A percentile compares a stretch with the other conserved stretches of the same genome.
Conservation (phyloP, 2,888 invertebrate species). For the Noctua janthina region DNA sequence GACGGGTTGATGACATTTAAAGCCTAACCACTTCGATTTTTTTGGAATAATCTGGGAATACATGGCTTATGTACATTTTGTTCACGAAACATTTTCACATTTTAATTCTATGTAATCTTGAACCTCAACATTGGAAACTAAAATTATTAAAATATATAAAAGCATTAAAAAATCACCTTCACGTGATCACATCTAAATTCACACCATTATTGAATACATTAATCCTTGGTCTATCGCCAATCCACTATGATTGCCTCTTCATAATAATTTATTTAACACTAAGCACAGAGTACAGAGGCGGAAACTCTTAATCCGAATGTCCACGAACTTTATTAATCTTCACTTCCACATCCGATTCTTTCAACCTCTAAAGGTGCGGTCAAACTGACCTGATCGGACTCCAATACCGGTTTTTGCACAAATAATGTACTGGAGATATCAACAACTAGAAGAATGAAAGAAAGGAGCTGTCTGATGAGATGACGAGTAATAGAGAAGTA, state of each 20-base stretch:
- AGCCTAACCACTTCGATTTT: neutral
- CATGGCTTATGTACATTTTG: too few relatives aligned
- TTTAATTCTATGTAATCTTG: neutral
- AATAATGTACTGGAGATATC: neutral
- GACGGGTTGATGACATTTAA: too few relatives aligned
- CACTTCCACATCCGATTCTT: neutral
- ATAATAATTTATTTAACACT: neutral
- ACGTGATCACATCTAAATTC: neutral
- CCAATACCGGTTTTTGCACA: neutral
- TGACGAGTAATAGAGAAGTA: too few relatives aligned
- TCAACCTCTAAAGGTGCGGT: neutral
- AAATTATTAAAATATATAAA: too few relatives aligned
- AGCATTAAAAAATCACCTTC: neutral
- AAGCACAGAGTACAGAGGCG: neutral
- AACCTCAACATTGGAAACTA: neutral
- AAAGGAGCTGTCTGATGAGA: too few relatives aligned
- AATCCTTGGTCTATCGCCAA: neutral
- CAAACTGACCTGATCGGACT: neutral
- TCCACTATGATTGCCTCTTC: neutral
- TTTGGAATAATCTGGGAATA: neutral
- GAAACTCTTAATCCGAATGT: constrained; percentile 1
- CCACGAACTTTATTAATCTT: constrained; percentile 1
- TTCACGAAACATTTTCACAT: neutral
- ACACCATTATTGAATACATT: neutral
- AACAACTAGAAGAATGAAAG: too few relatives aligned